Evolutionary conservation across 2,113 vertebrate species (phyloP), one percentile per base, ranked within the genome.

Genomic region (Vanacampus margaritifer): DNA sequence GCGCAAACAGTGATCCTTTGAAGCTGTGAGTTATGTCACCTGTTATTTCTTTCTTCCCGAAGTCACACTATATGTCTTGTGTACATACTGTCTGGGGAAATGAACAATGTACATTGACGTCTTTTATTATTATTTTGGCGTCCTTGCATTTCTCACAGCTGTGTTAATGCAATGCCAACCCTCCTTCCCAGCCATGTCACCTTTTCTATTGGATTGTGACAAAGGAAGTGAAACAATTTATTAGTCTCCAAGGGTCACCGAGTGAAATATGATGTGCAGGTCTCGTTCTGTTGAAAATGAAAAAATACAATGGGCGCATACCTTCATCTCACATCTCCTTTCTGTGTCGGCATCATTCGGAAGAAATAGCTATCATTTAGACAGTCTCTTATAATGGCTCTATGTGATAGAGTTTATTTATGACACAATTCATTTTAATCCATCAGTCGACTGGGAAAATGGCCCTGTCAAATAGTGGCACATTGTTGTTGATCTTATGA

Each of bases 371-470:
- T 72, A 80, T 84, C 81, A 89, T 91, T 93, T 89, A 89, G 84
- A 84, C 80, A 59, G 77, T 80, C 78, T 82, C 59, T 67, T 81
- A 77, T 90, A 88, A 89, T 91, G 81, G 84, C 73, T 87, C 80
- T 81, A 86, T 86, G 85, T 86, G 81, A 86, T 81, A 65, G 74
- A 82, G 79, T 84, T 89, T 89, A 91, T 92, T 91, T 90, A 90
- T 89, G 83, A 80, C 71, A 75, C 68, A 75, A 85, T 88, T 90
- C 50, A 75, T 87, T 90, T 85, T 87, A 86, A 88, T 88, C 83
- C 65, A 78, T 89, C 89, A 84, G 80, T 85, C 61, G 61, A 69
- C 65, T 35, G 23, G 81, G 78, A 84, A n/a, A 84, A 87, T 74
- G 59, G 68, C 65, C 68, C 14, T 79, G 72, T 70, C 24, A 48